Evolutionary conservation across 2,888 invertebrate species (phyloP), one percentile per base, ranked within the genome.

Genomic region (Phengaris alcon): DNA sequence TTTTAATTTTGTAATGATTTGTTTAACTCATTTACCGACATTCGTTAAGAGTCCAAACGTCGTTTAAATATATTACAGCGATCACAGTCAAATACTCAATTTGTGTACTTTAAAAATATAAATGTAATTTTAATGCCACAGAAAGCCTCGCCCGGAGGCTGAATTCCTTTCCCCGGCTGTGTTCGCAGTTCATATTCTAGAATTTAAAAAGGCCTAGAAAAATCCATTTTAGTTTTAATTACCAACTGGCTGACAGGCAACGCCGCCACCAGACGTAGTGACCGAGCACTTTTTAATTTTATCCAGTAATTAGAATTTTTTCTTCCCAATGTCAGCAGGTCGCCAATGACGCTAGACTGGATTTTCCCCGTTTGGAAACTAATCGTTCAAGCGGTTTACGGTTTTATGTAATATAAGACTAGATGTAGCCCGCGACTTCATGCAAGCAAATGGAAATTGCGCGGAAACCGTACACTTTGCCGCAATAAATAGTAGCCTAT

Each of bases 281-380:
- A 82, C 83, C 82, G 82, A 64, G 78, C 79, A 77, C 80, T 80
- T 84, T 88, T 88, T 88, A 86, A 90, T 88, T 88, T 86, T 84
- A 84, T 83, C 79, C 85, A 82, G 83, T 89, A 88, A 90, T 89
- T 88, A 89, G 86, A 88, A 87, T 87, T 87, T 86, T 86, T 80
- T 79, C 81, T 79, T 78, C 75, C 72, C 77, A 79, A 79, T 79
- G 79, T 78, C 79, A 79, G 76, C 77, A 75, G 76, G 77, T 78
- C 80, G 77, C 76, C 79, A 77, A 68, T 77, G 75, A 48, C 75
- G 75, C 70, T 75, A 48, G 75, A 75, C 75, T 70, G 75, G 48
- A 75, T 59, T 75, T 75, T 75, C 57, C 15, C 57, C 57, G 52
- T 74, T 68, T 54, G 68, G 35, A 48, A 48, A 68, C 74, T 46